These are phyloP conservation scores for Phataginus tetradactyla DNA, from an alignment of 2,797 vertebrate species.

Conservation along the genomic window DNA sequence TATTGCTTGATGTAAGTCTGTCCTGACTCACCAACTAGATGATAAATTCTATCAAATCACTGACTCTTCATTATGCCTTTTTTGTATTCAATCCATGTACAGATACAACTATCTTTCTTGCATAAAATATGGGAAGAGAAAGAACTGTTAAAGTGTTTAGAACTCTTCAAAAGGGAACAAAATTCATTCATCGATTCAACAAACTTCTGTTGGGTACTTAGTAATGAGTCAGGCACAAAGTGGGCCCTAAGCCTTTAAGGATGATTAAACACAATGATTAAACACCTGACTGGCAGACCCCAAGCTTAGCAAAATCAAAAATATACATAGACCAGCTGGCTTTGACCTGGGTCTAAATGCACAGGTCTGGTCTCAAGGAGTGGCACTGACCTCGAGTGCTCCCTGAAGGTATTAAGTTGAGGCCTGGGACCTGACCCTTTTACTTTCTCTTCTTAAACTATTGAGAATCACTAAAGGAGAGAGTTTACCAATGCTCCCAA, in stretches of 20 bases:
- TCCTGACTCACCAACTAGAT: constrained; percentile 48
- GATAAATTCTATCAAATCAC: constrained; percentile 43
- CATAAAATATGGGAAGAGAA: constrained; percentile 47
- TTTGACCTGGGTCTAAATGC: not conserved
- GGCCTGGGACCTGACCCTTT: not conserved
- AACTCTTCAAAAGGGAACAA: constrained; percentile 43
- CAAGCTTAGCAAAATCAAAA: constrained; percentile 20
- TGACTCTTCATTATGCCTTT: not conserved
- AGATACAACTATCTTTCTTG: constrained; percentile 34
- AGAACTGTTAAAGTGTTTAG: constrained; percentile 41
- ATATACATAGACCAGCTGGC: not conserved
- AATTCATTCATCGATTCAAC: constrained; percentile 13
- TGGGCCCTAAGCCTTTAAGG: not conserved
- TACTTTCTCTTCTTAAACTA: not conserved
- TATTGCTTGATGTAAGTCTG: not conserved
- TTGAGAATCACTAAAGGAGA: constrained; percentile 20
- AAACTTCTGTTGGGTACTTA: not conserved
- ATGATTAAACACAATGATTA: not conserved
- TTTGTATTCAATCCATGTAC: not conserved
- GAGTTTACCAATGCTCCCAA: not conserved
- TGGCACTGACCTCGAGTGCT: not conserved
- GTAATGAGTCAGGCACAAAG: not conserved
- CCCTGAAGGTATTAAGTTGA: not conserved
- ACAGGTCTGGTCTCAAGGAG: not conserved
- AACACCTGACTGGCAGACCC: not conserved